Evolutionary conservation across 2,888 invertebrate genomes (phyloP).

Genomic region (Eupeodes luniger): DNA sequence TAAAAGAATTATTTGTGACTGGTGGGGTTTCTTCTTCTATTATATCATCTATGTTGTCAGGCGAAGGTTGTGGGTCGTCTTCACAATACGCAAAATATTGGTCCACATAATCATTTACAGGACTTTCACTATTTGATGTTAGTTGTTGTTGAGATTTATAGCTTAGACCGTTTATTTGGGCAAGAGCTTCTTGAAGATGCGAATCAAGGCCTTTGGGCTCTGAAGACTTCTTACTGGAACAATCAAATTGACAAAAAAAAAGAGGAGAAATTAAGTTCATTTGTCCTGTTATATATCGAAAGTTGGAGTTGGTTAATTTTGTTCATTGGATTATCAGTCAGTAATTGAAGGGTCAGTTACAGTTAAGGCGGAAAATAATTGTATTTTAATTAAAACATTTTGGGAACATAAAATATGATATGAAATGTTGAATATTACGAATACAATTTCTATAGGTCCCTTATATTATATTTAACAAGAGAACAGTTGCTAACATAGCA

Average conservation of each 20-base stretch:
- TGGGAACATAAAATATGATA: too few relatives aligned
- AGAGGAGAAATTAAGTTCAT: not conserved
- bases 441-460: too few relatives aligned
- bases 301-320: too few relatives aligned
- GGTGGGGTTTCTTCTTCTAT: slow-evolving; percentile 79
- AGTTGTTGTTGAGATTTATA: slow-evolving; percentile 36
- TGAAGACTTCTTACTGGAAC: slow-evolving; percentile 79
- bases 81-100: slow-evolving; percentile 82
- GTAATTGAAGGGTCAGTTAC: too few relatives aligned
- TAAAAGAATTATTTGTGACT: slow-evolving; percentile 27
- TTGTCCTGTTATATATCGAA: too few relatives aligned
- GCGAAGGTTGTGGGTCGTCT: slow-evolving; percentile 77
- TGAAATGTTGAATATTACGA: too few relatives aligned
- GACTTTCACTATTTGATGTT: slow-evolving; percentile 29
- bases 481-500: too few relatives aligned
- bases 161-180: slow-evolving; percentile 79
- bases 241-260: slow-evolving; percentile 21
- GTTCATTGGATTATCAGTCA: too few relatives aligned
- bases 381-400: too few relatives aligned
- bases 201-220: slow-evolving; percentile 81
- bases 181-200: slow-evolving; percentile 82
- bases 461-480: too few relatives aligned
- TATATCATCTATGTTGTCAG: slow-evolving; percentile 81
- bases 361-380: too few relatives aligned
- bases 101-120: slow-evolving; percentile 76